Evolutionary conservation across 2,113 vertebrate species (phyloP).

Genomic region (Serinus canaria): DNA sequence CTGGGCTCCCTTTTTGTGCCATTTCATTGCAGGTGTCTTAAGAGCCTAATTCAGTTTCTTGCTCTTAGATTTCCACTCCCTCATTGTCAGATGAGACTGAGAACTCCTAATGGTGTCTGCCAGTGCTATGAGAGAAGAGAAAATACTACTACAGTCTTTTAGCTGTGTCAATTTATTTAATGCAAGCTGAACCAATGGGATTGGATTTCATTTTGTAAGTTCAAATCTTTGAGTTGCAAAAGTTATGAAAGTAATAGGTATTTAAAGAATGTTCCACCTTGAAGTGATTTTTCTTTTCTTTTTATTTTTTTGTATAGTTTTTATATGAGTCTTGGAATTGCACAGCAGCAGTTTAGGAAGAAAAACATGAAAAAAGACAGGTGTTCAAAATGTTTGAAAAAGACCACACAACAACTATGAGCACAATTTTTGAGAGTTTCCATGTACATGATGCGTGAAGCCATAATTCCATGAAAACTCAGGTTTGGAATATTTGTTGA

Average conservation of each 20-base stretch:
- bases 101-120: background rate
- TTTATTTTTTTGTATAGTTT: background rate
- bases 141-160: background rate
- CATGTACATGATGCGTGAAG: background rate
- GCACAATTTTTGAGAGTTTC: background rate
- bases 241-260: background rate
- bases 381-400: background rate
- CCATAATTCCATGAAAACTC: background rate
- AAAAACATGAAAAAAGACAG: background rate
- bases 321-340: background rate
- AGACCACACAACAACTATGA: background rate
- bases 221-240: background rate
- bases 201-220: background rate
- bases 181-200: background rate
- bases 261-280: background rate
- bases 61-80: background rate
- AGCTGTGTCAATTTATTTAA: background rate
- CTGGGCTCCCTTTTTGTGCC: rapidly evolving
- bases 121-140: background rate
- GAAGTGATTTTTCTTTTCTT: background rate
- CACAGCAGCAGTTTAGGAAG: background rate
- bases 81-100: background rate
- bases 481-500: background rate
- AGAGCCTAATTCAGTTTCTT: background rate
- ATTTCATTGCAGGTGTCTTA: background rate